phyloP scores from a whole-genome alignment of 2,797 vertebrate genomes.

The Clarias fuscus region DNA sequence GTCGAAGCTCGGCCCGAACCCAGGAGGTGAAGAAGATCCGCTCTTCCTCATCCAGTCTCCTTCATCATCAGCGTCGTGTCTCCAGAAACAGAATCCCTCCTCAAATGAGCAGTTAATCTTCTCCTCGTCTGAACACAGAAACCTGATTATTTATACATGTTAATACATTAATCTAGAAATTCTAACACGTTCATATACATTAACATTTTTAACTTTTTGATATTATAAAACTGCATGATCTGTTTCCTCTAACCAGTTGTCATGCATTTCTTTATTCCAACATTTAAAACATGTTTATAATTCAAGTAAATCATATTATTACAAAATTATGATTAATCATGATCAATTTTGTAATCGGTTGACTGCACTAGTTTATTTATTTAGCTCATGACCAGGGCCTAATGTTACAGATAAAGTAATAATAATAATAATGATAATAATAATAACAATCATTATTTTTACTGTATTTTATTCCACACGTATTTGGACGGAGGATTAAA shows the following conservation, averaged over 20 bases:
- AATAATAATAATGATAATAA: neutral
- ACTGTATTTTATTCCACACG: neutral
- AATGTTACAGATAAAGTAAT: neutral
- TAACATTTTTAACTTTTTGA: too few relatives aligned
- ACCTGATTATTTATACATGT: too few relatives aligned
- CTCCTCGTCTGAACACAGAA: constrained; percentile 65
- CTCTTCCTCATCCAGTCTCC: constrained; percentile 78
- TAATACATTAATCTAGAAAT: too few relatives aligned
- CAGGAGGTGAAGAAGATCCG: constrained; percentile 68
- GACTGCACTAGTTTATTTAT: neutral
- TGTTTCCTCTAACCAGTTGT: too few relatives aligned
- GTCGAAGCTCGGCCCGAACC: constrained; percentile 82
- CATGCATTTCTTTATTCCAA: too few relatives aligned
- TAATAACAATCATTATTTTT: neutral
- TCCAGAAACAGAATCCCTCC: constrained; percentile 85
- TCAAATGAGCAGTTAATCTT: constrained; percentile 87
- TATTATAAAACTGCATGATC: too few relatives aligned
- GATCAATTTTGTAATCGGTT: too few relatives aligned
- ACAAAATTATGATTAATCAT: too few relatives aligned
- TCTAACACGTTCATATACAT: too few relatives aligned
- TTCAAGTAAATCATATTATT: too few relatives aligned
- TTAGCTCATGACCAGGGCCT: neutral
- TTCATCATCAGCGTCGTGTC: constrained; percentile 73
- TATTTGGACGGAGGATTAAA: neutral
- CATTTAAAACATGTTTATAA: too few relatives aligned